Evolutionary conservation across 2,888 invertebrate genomes (phyloP), one percentile per base, ranked within the genome.

Genomic region (Coremacera marginata): DNA sequence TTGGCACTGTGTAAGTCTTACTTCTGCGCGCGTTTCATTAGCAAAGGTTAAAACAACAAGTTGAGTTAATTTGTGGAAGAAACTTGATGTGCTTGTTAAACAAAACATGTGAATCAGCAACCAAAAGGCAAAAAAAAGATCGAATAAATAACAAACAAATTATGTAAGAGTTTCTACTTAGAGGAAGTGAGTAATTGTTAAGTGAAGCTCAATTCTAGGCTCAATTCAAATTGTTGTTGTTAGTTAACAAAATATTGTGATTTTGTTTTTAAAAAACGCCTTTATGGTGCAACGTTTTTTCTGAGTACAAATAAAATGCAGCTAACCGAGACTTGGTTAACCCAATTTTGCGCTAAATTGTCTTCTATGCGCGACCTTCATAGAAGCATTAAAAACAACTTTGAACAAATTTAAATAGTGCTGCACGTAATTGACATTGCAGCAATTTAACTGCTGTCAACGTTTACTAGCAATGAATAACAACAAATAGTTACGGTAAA

Each of bases 351-450:
- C 14, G 11, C 2, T 44, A 44, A 44, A 44, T 14, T 44, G 11
- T 44, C 14, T 44, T 2, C 14, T 44, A 11, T 44, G 44, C 44
- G 25, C 5, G 25, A 60, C 60, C 25, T 60, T 55, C 19, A 22
- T 19, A 63, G 34, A 19, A 67, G 14, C 27, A 27, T 34, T 44
- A 14, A 11, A 14, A 44, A 44, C 44, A 44, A 44, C 44, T 44
- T 44, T 44, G 11, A 11, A 44, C 44, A 44, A 11, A 44, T 44
- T 44, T 44, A 11, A 14, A 44, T 44, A 37, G 37, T 37, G 37
- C 37, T 37, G 4, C 37, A 14, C 16, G 65, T 37, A 65, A 44
- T 44, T 67, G 67, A 44, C 67, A 37, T 67, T 67, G 67, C 67
- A 34, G 44, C 67, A 34, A 44, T 22, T 34, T 16, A 37, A 22